Base-by-base conservation (phyloP, 2,797 vertebrate species). In the Neosalanx taihuensis region DNA sequence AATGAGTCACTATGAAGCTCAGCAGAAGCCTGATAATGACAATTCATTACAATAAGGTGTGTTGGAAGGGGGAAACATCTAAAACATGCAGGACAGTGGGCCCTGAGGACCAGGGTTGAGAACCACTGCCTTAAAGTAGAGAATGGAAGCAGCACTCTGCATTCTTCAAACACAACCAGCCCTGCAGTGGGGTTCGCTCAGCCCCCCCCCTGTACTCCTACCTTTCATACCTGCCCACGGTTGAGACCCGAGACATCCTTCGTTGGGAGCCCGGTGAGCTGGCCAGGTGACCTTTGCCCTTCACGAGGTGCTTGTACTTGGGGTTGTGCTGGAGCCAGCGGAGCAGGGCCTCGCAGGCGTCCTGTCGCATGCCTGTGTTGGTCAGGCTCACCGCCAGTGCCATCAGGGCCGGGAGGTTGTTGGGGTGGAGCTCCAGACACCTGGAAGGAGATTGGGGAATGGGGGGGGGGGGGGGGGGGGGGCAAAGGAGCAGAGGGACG, bases 351-450 rank as follows among this genome's bases (percentile, higher is more conserved):
- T 97, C 96, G 0, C 95, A 97, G 37, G 98, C 98, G 46, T 99
- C 96, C 35, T 96, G 93, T 69, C 95, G 94, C 79, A 97, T 97
- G 53, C 97, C 95, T 0, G 95, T 99, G 87, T 99, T 99, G 73
- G 98, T 99, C 23, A 97, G 96, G 83, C 97, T 99, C 81, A 99
- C 98, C 30, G 98, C 96, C 90, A 99, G 84, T 29, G 95, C 96
- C 95, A 98, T 95, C 80, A 99, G 92, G 3, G 97, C 98, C 77
- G 92, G 90, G 62, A 98, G 86, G 85, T 99, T 98, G 91, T 96
- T 98, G 76, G 97, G 96, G 89, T 98, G 96, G 84, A 99, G 92
- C 87, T 99, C 97, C 88, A 99, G 92, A 89, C 97, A 99, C 91
- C 97, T 95, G 90, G 78, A 88, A 69, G 72, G 72, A 79, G 69